phyloP scores from a whole-genome alignment of 37 sponge, comb jelly and placozoan species.

The Ianthella basta region DNA sequence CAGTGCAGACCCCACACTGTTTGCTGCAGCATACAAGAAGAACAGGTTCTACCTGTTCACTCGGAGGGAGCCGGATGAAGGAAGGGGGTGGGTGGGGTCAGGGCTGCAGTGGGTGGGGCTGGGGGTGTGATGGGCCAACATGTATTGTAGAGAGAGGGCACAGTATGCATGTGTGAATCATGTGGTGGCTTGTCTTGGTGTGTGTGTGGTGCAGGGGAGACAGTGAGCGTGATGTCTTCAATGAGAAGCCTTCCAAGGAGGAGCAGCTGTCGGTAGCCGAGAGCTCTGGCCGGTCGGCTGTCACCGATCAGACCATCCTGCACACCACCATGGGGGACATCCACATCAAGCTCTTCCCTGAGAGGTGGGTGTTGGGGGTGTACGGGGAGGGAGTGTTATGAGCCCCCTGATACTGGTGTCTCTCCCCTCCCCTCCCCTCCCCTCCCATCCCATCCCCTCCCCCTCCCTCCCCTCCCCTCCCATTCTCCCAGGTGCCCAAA shows the following conservation, averaged over 20 bases:
- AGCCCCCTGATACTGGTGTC: not conserved
- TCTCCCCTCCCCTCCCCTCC: not conserved
- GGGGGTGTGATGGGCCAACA: not conserved
- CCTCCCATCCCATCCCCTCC: too few relatives aligned
- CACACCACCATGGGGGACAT: slow-evolving; percentile 89
- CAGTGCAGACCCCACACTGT: slow-evolving; percentile 84
- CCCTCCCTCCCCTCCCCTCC: too few relatives aligned
- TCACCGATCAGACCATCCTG: slow-evolving; percentile 55
- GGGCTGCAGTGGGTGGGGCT: not conserved
- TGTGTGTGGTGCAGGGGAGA: slow-evolving; percentile 52
- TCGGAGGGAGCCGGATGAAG: slow-evolving; percentile 85
- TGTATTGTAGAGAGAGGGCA: not conserved
- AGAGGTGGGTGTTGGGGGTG: slow-evolving; percentile 78
- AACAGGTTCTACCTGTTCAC: slow-evolving; percentile 96
- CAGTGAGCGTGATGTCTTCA: slow-evolving; percentile 93
- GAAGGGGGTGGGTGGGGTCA: slow-evolving; percentile 54
- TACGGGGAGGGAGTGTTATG: not conserved
- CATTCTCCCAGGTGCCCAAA: slow-evolving; percentile 75
- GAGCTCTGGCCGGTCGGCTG: slow-evolving; percentile 32
- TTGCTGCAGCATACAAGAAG: slow-evolving; percentile 91
- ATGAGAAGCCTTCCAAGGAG: slow-evolving; percentile 96
- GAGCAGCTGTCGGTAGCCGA: slow-evolving; percentile 88
- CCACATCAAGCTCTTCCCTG: slow-evolving; percentile 89
- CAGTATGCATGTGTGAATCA: not conserved
- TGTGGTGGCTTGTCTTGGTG: not conserved